Conservation (phyloP, 35 echinoderm and acorn worm species). For the Heliocidaris erythrogramma region DNA sequence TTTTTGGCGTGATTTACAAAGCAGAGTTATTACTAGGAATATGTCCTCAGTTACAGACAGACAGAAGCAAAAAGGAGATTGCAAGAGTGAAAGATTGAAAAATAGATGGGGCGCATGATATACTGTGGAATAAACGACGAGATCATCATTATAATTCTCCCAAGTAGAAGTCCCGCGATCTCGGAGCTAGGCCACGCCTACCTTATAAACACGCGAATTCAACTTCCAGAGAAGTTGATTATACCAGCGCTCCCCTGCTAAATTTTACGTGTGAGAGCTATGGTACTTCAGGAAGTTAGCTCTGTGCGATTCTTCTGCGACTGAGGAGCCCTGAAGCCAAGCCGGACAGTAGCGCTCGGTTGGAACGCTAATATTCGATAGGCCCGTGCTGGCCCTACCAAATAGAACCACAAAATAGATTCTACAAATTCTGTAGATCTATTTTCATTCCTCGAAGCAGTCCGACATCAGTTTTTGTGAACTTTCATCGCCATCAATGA, state of each 20-base stretch:
- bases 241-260: not conserved
- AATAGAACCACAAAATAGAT: not conserved
- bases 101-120: not conserved
- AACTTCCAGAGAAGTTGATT: not conserved
- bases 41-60: not conserved
- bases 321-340: not conserved
- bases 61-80: not conserved
- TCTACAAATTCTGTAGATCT: not conserved
- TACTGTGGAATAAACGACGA: not conserved
- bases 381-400: conserved; percentile 2
- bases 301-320: not conserved
- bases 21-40: not conserved
- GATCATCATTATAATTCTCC: not conserved
- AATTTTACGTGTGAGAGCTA: not conserved
- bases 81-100: not conserved
- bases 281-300: not conserved
- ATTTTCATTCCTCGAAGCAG: not conserved
- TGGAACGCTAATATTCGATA: conserved; percentile 8
- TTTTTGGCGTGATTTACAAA: not conserved
- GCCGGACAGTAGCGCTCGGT: not conserved
- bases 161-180: not conserved
- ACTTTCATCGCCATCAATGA: conserved; percentile 9
- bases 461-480: not conserved
- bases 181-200: not conserved
- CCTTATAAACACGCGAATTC: conserved; percentile 30